Base-by-base conservation (phyloP, 2,797 vertebrate species). In the Argyrosomus regius region DNA sequence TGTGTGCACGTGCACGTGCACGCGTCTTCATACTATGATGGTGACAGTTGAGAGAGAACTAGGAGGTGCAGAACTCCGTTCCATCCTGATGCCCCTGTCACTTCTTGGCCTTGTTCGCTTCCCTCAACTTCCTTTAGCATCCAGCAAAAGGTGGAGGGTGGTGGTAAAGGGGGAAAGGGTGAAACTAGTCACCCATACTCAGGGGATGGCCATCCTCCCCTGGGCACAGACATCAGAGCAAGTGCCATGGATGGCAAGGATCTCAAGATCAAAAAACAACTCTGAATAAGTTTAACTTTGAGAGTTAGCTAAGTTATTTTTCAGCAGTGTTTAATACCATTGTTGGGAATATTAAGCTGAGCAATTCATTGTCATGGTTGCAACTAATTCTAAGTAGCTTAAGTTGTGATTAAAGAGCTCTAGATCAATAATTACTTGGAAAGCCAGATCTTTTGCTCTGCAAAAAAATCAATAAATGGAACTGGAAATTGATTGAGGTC, bases 31-130 rank as follows among this genome's bases (percentile, higher is more conserved):
- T 62, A 76, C 84, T 77, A 87, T 80, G 83, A 67, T 60, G 72
- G 92, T 94, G 93, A 94, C 94, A 95, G 91, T 91, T 87, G 79
- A 86, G 82, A 90, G 81, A 78, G 83, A 86, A 88, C 82, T 71
- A 61, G 76, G 77, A 88, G 86, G 83, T 87, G 82, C 75, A 82
- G 69, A 52, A 52, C 77, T 91, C 63, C 66, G 93, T 94, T 94
- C 93, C 93, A 20, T 93, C 87, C 89, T 91, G 92, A 93, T 90
- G 91, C 91, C 88, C 91, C 93, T 92, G 93, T 96, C 95, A 94
- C 94, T 94, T 94, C 84, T 77, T 90, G 89, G 90, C 82, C 94
- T 89, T 95, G 94, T 95, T 91, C 86, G 90, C 80, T 94, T 95
- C 92, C 86, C 85, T 94, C 93, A 95, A 80, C 80, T 81, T 82